Base-by-base conservation (phyloP, 2,113 vertebrate species). In the Callipepla squamata region DNA sequence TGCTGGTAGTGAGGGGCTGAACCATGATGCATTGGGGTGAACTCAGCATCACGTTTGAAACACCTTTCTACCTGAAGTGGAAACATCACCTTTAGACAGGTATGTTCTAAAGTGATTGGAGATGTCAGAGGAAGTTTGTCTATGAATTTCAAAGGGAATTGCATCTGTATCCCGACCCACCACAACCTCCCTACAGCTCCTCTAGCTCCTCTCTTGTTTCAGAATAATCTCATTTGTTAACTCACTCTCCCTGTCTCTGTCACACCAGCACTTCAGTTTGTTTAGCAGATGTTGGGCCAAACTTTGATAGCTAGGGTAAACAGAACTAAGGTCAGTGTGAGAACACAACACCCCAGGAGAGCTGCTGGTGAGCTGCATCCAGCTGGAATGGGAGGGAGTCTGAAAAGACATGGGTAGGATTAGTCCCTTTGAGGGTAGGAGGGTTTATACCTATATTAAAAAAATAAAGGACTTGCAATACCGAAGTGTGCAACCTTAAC, bases 311-410 rank as follows among this genome's bases (percentile, higher is more conserved):
- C 82, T 87, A 90, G 91, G 85, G 91, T 96, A 95, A 96, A 91
- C 67, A 74, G 93, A 94, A 61, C 95, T 95, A 92, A 96, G 91
- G 94, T 94, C 89, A 93, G 10, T 51, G 73, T 62, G 73, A 83
- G 90, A 92, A 87, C 65, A 55, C 68, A 92, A 57, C 55, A 59
- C 81, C 72, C 72, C 79, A 67, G 85, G 89, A 95, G 93, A 90
- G 51, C 85, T 92, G 82, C 57, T 91, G 68, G 14, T 0, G 2
- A 94, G 85, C 38, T 61, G 23, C 7, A 4, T 87, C 61, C 61
- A 45, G 12, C 79, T 32, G 58, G 57, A 93, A 61, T 22, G 63
- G 67, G 47, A 75, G 73, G 61, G 61, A 61, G 42, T 68, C 68
- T 78, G 73, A 65, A 94, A 80, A 83, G 65, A 34, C 7, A 2